Evolutionary conservation across 2,888 invertebrate genomes (phyloP), one percentile per base, ranked within the genome.

Genomic region (Caenorhabditis afra): DNA sequence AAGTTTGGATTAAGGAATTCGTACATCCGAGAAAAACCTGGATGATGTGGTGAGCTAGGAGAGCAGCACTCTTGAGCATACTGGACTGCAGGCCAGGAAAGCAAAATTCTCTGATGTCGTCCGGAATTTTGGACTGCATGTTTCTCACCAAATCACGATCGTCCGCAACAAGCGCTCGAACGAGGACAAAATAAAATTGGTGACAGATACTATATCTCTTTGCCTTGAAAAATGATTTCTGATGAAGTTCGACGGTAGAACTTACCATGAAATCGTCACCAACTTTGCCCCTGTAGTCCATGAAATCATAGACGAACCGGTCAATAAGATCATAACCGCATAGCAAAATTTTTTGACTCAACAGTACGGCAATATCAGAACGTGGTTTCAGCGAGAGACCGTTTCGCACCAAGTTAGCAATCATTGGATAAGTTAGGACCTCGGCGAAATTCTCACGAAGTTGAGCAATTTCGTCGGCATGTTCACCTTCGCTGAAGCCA

Each of bases 1-100:
- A n/a, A 18, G 22, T 22, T n/a, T 14, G 11, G 1, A 20, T 18
- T 12, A n/a, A 12, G 1, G 8, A n/a, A 45, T 18, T 59, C 64
- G 53, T 16, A 74, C 64, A 59, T 53, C 59, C 74, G 1, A 74
- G 22, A 18, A 66, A 66, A 7, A 74, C 29, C 44, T 66, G 74
- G 29, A 74, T 61, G 10, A 74, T 59, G 22, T 74, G 74, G 35
- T 39, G 20, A 7, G 39, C 57, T 12, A 64, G 49, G 20, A 64
- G 55, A 11, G 64, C 35, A 8, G 71, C 22, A 22, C 29, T 57
- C 16, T 74, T 66, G 39, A 61, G 37, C 3, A 44, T 47, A 41
- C 22, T 52, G 16, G 29, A 35, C 41, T 66, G 59, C 20, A 74
- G n/a, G 0, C 47, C 66, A 23, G 53, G 45, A 16, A 74, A 65